Conservation (phyloP, 2,113 vertebrate genomes). For the Serinus canaria region DNA sequence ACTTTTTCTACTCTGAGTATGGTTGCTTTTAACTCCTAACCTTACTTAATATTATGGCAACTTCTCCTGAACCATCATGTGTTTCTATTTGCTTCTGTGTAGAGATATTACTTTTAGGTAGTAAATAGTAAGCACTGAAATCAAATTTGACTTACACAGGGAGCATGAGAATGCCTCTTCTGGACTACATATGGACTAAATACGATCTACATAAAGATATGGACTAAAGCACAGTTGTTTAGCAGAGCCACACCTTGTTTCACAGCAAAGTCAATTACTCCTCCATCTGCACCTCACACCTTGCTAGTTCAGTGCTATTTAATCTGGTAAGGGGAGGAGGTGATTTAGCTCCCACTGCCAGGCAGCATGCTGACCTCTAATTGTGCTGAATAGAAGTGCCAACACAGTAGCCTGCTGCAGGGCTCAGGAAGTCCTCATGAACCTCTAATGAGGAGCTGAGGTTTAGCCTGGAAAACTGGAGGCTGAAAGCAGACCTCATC, state of each 20-base stretch:
- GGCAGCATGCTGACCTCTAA: not conserved
- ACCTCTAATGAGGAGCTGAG: not conserved
- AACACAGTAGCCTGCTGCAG: not conserved
- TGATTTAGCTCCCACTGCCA: not conserved
- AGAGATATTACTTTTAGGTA: rapidly evolving
- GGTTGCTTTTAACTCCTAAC: not conserved
- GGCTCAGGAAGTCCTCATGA: not conserved
- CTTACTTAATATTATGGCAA: not conserved
- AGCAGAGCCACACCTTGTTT: not conserved
- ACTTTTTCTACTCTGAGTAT: not conserved
- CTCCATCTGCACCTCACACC: not conserved
- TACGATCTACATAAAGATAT: too few species aligned
- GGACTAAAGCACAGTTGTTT: not conserved
- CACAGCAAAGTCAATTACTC: not conserved
- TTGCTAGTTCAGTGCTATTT: not conserved
- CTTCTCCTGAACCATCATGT: not conserved
- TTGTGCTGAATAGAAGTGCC: not conserved
- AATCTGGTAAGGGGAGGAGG: not conserved
- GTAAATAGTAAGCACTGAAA: not conserved
- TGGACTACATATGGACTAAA: not conserved
- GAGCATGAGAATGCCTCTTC: not conserved
- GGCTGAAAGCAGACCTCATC: not conserved
- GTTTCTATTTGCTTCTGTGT: not conserved
- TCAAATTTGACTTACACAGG: not conserved
- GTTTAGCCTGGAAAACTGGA: not conserved